These are phyloP conservation scores for Peribatodes rhomboidaria DNA, from an alignment of 2,888 invertebrate genomes.

Conservation along the genomic window DNA sequence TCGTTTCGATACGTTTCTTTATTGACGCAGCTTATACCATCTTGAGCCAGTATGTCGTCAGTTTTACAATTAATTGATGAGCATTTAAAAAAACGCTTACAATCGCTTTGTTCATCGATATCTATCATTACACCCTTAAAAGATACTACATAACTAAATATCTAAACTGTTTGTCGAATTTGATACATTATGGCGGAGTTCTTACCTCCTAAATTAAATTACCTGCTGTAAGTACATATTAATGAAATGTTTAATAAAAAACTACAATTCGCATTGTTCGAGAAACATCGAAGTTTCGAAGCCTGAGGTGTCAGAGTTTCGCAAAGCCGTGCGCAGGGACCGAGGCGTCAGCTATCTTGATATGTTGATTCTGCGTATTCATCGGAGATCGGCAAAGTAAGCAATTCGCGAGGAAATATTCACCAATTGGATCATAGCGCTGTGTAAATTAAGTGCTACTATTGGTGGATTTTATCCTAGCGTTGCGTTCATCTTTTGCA, in stretches of 20 bases:
- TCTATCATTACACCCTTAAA: conserved; percentile 42
- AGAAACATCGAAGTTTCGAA: conserved; percentile 56
- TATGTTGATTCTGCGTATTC: no score
- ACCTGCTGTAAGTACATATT: conserved; percentile 60
- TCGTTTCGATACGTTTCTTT: no score
- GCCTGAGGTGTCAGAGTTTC: conserved; percentile 81
- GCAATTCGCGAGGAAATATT: no score
- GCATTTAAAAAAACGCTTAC: conserved; percentile 70
- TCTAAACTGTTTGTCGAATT: conserved; percentile 60
- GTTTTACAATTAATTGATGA: conserved; percentile 60
- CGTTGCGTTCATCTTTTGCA: no score
- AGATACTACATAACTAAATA: conserved; percentile 59
- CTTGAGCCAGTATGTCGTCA: conserved; percentile 10
- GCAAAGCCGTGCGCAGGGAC: conserved; percentile 79
- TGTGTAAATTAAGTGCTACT: no score
- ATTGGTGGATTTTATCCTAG: no score
- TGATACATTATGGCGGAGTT: conserved; percentile 84
- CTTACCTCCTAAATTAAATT: conserved; percentile 71
- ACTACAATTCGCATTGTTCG: conserved; percentile 70
- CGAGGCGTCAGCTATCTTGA: conserved; percentile 53
- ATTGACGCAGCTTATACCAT: no score
- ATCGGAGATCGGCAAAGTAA: no score
- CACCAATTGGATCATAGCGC: no score
- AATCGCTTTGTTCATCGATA: conserved; percentile 56
- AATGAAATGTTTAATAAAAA: conserved; percentile 37